phyloP scores from a whole-genome alignment of 2,113 vertebrate species.

The Caracal caracal region DNA sequence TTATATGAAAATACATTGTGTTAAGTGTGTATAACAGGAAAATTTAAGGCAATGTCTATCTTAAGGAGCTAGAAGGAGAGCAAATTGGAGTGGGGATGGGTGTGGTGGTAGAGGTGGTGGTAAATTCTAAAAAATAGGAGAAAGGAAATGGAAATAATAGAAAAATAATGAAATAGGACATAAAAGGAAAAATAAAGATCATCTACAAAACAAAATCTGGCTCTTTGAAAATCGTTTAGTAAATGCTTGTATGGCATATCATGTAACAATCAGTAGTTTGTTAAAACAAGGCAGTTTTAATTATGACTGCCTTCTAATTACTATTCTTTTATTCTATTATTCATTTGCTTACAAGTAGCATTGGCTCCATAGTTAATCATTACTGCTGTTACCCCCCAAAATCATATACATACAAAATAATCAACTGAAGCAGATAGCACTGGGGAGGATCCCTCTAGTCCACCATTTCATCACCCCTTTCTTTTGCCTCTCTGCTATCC shows the following conservation, averaged over 20 bases:
- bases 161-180: neutral
- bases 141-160: neutral
- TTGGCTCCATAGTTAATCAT: neutral
- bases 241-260: neutral
- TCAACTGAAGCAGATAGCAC: too few relatives aligned
- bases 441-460: neutral
- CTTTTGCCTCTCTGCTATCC: neutral
- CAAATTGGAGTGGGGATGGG: neutral
- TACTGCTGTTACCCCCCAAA: neutral
- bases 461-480: neutral
- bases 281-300: neutral
- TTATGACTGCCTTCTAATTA: neutral
- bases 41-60: neutral
- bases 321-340: neutral
- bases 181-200: neutral
- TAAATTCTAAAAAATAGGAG: neutral
- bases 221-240: neutral
- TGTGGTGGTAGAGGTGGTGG: neutral
- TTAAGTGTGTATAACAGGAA: neutral
- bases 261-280: neutral
- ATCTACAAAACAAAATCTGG: neutral
- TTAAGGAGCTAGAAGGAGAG: neutral
- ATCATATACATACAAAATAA: neutral
- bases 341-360: neutral
- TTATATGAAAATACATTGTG: neutral